Evolutionary conservation across 2,888 invertebrate genomes (phyloP).

Genomic region (Drosophila yooni): DNA sequence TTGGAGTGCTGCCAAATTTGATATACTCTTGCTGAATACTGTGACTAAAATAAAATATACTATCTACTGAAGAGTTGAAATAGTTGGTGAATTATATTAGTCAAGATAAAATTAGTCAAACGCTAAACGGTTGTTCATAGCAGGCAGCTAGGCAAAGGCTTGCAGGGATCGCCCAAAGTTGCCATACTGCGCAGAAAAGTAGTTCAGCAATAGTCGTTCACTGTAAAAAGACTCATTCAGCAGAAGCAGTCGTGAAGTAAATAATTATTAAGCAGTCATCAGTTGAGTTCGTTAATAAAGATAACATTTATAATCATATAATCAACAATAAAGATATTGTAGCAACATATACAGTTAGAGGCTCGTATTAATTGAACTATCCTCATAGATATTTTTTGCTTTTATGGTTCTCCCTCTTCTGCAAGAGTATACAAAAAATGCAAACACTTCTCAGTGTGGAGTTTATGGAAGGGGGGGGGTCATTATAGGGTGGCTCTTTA

Average conservation of each 20-base stretch:
- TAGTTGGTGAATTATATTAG: not conserved
- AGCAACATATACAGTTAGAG: not conserved
- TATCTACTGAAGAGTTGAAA: not conserved
- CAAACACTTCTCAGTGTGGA: conserved; percentile 9
- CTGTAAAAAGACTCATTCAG: not conserved
- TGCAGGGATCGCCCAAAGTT: not conserved
- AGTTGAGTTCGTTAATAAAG: not conserved
- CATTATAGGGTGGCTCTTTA: conserved; percentile 24
- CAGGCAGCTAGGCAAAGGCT: not conserved
- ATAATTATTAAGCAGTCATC: not conserved
- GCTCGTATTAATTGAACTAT: not conserved
- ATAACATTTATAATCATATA: not conserved
- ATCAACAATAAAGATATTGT: not conserved
- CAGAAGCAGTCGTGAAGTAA: not conserved
- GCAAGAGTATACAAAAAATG: conserved; percentile 7
- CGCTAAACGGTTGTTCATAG: not conserved
- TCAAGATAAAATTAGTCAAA: not conserved
- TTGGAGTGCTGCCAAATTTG: not conserved
- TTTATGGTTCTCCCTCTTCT: not conserved
- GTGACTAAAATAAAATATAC: not conserved
- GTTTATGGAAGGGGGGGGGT: not conserved
- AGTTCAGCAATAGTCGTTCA: not conserved
- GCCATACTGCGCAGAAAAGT: not conserved
- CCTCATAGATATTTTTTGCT: not conserved
- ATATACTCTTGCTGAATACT: conserved; percentile 4